Base-by-base conservation (phyloP, 2,797 vertebrate genomes). In the Phalloptychus januarius region DNA sequence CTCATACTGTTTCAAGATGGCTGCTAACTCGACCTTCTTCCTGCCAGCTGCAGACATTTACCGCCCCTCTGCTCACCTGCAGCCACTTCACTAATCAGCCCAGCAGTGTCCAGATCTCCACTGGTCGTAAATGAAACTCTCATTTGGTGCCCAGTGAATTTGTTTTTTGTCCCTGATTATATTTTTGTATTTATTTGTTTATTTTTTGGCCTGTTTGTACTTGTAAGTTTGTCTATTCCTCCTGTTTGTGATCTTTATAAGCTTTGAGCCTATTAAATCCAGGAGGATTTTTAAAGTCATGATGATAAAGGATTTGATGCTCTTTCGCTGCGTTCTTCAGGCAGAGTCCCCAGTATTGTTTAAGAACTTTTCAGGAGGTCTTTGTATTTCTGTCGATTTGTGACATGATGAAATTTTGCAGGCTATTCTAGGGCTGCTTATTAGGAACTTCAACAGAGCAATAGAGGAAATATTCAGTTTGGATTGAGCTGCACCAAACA, bases 381-480 rank as follows among this genome's bases (percentile, higher is more conserved):
- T 67, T 69, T 69, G 65, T 69, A 15, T 38, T 69, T 42, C 65
- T 42, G 18, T 69, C 25, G 65, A 25, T 69, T 69, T 7, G 2
- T 69, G 65, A 42, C 38, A 42, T 25, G 65, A 25, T 65, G 16
- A 38, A 81, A 75, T 78, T 77, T 61, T 7, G 0, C 36, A 23
- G 74, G 63, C 46, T 81, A 70, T 81, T 81, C 76, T 38, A 33
- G 42, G 78, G 20, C 2, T 80, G n/a, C 50, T 23, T 71, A 33
- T 78, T 20, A 78, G 18, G 69, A 78, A 80, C 65, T 73, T 72
- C 74, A 67, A 16, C 36, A 76, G 71, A 69, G 78, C 31, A 69
- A 78, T 38, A 52, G 40, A 70, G 44, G 52, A 87, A 85, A 70
- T 63, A 73, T 84, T 86, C 18, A 2, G 74, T 87, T 82, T 85